phyloP scores from a whole-genome alignment of 30 jellyfish, hydroid and myxozoan genomes.

The Aurelia aurita complex sp. Pacific region DNA sequence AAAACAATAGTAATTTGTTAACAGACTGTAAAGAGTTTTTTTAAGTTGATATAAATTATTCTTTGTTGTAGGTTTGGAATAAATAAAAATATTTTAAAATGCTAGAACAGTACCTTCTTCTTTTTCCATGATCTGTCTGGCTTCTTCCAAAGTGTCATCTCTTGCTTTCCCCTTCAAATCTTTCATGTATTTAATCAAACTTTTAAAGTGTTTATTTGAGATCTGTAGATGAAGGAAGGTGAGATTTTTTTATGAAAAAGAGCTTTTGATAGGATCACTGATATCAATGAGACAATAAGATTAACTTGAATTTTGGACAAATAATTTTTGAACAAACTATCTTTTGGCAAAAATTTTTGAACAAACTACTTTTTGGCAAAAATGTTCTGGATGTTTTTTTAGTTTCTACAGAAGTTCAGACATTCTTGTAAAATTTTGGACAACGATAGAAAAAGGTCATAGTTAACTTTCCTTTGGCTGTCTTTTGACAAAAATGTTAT shows the following conservation, averaged over 20 bases:
- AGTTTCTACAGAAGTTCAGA: no score
- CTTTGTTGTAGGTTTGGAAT: not conserved
- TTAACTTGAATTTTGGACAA: no score
- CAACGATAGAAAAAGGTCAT: no score
- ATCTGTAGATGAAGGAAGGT: slow-evolving; percentile 28
- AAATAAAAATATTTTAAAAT: not conserved
- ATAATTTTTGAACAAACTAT: no score
- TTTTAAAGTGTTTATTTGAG: slow-evolving; percentile 64
- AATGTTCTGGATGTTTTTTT: no score
- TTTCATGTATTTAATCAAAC: slow-evolving; percentile 56
- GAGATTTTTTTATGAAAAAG: not conserved
- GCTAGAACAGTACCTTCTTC: slow-evolving; percentile 11
- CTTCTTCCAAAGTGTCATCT: slow-evolving; percentile 63
- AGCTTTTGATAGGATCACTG: no score
- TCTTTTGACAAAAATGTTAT: no score
- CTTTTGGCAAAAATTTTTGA: no score
- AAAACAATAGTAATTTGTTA: not conserved
- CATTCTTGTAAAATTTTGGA: no score
- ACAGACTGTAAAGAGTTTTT: not conserved
- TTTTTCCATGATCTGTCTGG: slow-evolving; percentile 60
- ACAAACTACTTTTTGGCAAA: no score
- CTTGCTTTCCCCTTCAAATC: slow-evolving; percentile 80
- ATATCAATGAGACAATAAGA: no score
- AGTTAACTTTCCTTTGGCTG: no score
- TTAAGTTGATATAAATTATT: not conserved